These are phyloP conservation scores for Cebus imitator DNA, from an alignment of 2,113 vertebrate genomes.

Conservation along the genomic window DNA sequence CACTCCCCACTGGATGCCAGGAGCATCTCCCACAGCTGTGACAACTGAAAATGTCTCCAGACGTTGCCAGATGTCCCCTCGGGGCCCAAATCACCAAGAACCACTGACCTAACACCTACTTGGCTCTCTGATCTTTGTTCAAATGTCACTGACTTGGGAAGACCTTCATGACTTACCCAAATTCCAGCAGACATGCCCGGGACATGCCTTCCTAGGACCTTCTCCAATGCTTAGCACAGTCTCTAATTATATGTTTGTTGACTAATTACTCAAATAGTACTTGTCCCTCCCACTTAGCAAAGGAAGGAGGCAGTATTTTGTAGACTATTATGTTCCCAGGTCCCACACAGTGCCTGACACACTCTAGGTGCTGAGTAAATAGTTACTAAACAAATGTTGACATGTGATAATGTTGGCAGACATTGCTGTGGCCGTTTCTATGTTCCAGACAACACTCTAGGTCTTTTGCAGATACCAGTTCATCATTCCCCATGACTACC, in stretches of 20 bases:
- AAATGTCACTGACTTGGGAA: background rate
- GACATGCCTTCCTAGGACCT: background rate
- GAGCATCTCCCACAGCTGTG: background rate
- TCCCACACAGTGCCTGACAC: background rate
- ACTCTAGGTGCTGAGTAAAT: background rate
- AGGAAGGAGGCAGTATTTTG: background rate
- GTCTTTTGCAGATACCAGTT: background rate
- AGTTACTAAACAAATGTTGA: background rate
- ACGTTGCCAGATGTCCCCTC: background rate
- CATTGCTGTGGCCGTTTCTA: background rate
- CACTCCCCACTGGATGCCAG: background rate
- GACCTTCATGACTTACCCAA: background rate
- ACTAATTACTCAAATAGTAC: background rate
- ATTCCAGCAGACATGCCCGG: background rate
- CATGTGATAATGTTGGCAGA: background rate
- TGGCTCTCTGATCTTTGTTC: background rate
- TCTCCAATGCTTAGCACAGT: background rate
- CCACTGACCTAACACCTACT: background rate
- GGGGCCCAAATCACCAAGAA: background rate
- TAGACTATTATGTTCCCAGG: background rate
- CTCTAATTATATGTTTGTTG: background rate
- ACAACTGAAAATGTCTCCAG: background rate
- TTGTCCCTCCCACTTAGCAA: background rate
- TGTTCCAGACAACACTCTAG: background rate
- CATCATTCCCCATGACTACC: background rate